A percentile compares a stretch with the other conserved stretches of the same genome.
phyloP scores from a whole-genome alignment of 2,797 vertebrate genomes.

The Phylloscopus collybita region DNA sequence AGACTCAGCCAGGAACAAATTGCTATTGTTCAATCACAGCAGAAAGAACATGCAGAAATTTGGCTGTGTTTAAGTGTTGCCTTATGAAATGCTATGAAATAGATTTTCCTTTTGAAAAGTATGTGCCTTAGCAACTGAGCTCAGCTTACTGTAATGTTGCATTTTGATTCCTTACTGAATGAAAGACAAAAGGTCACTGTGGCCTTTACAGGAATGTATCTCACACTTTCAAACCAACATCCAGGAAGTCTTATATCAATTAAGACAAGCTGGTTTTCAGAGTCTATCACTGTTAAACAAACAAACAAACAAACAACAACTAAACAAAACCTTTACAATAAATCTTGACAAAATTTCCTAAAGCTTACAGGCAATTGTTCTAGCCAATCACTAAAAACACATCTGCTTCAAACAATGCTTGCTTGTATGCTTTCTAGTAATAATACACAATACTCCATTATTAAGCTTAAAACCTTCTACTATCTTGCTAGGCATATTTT shows the following conservation, averaged over 20 bases:
- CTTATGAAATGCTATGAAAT: neutral
- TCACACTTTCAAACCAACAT: neutral
- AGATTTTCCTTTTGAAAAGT: neutral
- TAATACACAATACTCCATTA: no score
- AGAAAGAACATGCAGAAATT: neutral
- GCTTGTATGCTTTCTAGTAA: no score
- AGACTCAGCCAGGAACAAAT: neutral
- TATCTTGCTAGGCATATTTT: no score
- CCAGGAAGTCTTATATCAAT: neutral
- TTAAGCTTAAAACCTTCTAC: no score
- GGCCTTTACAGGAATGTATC: neutral
- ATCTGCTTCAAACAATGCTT: no score
- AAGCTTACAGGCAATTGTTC: no score
- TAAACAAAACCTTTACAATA: neutral
- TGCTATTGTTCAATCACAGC: neutral
- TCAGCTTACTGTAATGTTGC: neutral
- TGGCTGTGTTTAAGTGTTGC: neutral
- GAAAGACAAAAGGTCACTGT: neutral
- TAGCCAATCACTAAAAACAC: no score
- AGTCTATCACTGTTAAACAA: neutral
- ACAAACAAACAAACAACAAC: neutral
- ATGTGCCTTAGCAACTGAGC: neutral
- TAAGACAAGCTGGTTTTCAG: neutral
- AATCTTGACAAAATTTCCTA: neutral
- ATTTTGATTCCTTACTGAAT: neutral